A percentile compares a stretch with the other conserved stretches of the same genome.
Conservation (phyloP, 2,888 invertebrate genomes). For the Keiferia lycopersicella region DNA sequence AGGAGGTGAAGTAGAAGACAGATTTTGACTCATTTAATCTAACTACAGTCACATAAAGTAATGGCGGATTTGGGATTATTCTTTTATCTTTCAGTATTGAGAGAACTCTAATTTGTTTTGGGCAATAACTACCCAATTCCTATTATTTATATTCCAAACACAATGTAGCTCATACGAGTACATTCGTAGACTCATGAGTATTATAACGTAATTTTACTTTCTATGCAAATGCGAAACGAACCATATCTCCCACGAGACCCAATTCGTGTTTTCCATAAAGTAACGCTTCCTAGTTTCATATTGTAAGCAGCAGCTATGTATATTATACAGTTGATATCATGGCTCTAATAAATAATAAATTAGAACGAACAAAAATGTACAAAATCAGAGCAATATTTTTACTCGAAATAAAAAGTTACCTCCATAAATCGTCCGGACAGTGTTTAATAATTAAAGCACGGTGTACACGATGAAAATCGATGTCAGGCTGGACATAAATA, state of each 20-base stretch:
- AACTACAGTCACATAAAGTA: too few relatives aligned
- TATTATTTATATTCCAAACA: too few relatives aligned
- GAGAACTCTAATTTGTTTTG: too few relatives aligned
- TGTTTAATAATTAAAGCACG: slow-evolving; percentile 1
- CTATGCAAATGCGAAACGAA: slow-evolving; percentile 1
- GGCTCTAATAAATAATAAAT: too few relatives aligned
- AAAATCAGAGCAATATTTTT: neutral
- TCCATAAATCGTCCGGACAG: neutral
- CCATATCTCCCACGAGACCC: neutral
- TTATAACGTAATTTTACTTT: slow-evolving; percentile 3
- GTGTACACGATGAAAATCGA: slow-evolving; percentile 2
- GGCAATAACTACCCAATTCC: too few relatives aligned
- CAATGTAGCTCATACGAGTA: neutral
- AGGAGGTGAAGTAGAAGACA: too few relatives aligned
- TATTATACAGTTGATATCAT: too few relatives aligned
- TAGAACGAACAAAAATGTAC: too few relatives aligned
- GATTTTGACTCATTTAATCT: too few relatives aligned
- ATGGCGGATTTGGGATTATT: too few relatives aligned
- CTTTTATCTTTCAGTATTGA: too few relatives aligned
- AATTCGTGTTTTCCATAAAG: slow-evolving; percentile 1
- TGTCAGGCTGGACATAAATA: neutral
- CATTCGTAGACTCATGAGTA: neutral
- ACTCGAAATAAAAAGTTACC: neutral
- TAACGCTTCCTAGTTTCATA: neutral
- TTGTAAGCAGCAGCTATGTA: too few relatives aligned